Evolutionary conservation across 2,888 invertebrate species (phyloP).

Genomic region (Sceliomorpha sp.): DNA sequence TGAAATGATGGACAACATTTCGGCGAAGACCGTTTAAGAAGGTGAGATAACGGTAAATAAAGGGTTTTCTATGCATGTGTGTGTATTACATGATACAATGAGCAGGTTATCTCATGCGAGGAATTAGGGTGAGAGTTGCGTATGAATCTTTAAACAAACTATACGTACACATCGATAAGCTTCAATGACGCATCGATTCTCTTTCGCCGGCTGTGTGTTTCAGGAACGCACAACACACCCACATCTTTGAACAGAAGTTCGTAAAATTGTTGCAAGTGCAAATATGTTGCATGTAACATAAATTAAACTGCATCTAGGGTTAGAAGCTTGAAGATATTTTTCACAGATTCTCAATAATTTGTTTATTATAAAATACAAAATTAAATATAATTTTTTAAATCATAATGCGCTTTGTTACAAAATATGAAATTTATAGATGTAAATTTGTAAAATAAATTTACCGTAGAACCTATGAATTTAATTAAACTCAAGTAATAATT

Average conservation of each 20-base stretch:
- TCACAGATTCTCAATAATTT: too few relatives aligned
- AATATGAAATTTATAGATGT: too few relatives aligned
- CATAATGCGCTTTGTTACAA: too few relatives aligned
- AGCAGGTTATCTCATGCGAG: conserved; percentile 42
- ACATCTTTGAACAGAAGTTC: neutral
- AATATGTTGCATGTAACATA: too few relatives aligned
- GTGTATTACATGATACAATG: conserved; percentile 48
- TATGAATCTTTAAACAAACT: conserved; percentile 77
- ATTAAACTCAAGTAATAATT: too few relatives aligned
- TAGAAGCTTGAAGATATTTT: too few relatives aligned
- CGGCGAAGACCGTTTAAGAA: conserved; percentile 44
- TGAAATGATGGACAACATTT: conserved; percentile 47
- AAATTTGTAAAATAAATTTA: too few relatives aligned
- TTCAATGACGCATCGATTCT: conserved; percentile 66
- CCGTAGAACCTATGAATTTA: too few relatives aligned
- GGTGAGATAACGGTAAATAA: conserved; percentile 54
- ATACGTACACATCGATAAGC: conserved; percentile 79
- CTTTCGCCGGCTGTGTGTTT: conserved; percentile 19
- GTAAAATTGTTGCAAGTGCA: neutral
- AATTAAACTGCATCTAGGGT: too few relatives aligned
- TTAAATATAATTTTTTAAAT: too few relatives aligned
- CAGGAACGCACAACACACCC: conserved; percentile 59
- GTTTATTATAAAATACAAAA: too few relatives aligned
- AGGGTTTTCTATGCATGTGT: conserved; percentile 55
- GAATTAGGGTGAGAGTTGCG: conserved; percentile 72